phyloP scores from a whole-genome alignment of 2,888 invertebrate genomes.

The Philopedon plagiatum region DNA sequence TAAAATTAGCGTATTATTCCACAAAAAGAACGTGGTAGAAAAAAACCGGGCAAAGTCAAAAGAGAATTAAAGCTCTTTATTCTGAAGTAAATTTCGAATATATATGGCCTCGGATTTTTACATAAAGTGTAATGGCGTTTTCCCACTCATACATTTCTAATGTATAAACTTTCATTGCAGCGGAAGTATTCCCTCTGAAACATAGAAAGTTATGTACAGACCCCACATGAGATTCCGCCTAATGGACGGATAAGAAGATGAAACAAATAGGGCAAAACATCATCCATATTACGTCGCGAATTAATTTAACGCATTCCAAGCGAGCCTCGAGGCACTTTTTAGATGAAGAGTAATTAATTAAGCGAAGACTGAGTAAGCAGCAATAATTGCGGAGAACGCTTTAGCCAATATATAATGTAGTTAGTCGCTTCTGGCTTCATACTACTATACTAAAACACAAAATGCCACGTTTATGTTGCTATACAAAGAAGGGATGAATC shows the following conservation, averaged over 20 bases:
- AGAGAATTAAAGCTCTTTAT: too few relatives aligned
- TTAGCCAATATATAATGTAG: conserved; percentile 1
- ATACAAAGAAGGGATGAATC: too few relatives aligned
- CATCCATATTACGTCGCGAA: conserved; percentile 9
- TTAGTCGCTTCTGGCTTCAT: neutral
- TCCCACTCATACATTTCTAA: neutral
- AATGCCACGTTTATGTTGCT: too few relatives aligned
- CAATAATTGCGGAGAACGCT: neutral
- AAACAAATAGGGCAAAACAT: conserved; percentile 19
- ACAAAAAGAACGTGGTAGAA: too few relatives aligned
- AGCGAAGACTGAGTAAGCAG: conserved; percentile 1
- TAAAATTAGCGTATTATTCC: too few relatives aligned
- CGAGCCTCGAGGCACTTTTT: conserved; percentile 13
- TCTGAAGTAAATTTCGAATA: too few relatives aligned
- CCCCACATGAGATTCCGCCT: conserved; percentile 16
- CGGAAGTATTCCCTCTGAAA: neutral
- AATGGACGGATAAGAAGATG: conserved; percentile 12
- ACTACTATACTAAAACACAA: neutral
- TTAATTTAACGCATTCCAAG: conserved; percentile 21
- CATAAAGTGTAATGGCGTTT: too few relatives aligned
- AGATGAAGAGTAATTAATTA: conserved; percentile 17
- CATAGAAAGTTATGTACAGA: neutral
- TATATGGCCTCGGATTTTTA: too few relatives aligned
- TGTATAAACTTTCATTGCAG: neutral
- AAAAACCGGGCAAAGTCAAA: too few relatives aligned